A percentile compares a stretch with the other conserved stretches of the same genome.
phyloP scores from a whole-genome alignment of 1,140 invertebrate genomes.

The Nephotettix cincticeps region DNA sequence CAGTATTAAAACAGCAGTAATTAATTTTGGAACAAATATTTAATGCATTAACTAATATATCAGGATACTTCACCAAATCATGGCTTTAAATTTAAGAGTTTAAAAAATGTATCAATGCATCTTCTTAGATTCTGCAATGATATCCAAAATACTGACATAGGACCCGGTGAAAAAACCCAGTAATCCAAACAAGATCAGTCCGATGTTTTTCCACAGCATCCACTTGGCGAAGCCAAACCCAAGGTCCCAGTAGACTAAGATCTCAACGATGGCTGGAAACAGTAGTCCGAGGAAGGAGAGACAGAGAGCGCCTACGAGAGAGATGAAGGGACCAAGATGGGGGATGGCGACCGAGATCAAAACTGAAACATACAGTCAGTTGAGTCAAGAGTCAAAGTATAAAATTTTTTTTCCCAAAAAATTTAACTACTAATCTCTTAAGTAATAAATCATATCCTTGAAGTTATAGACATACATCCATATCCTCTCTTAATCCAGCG shows the following conservation, averaged over 20 bases:
- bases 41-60: no score
- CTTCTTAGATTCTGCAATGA: constrained; percentile 51
- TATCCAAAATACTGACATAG: constrained; percentile 77
- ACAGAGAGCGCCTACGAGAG: constrained; percentile 85
- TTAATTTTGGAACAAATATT: no score
- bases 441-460: no score
- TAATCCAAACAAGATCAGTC: constrained; percentile 64
- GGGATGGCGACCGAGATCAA: constrained; percentile 77
- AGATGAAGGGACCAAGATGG: constrained; percentile 84
- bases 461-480: no score
- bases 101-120: no score
- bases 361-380: constrained; percentile 60
- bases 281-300: constrained; percentile 84
- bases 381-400: no score
- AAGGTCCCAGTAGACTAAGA: constrained; percentile 56
- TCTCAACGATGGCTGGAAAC: constrained; percentile 87
- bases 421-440: no score
- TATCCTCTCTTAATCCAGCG: no score
- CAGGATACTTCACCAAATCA: no score
- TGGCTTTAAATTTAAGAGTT: no score
- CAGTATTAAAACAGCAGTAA: no score
- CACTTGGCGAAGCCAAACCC: constrained; percentile 38
- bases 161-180: constrained; percentile 82
- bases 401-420: no score
- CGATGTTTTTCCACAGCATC: constrained; percentile 40